Conservation (phyloP, 2,797 vertebrate genomes). For the Erethizon dorsatum region DNA sequence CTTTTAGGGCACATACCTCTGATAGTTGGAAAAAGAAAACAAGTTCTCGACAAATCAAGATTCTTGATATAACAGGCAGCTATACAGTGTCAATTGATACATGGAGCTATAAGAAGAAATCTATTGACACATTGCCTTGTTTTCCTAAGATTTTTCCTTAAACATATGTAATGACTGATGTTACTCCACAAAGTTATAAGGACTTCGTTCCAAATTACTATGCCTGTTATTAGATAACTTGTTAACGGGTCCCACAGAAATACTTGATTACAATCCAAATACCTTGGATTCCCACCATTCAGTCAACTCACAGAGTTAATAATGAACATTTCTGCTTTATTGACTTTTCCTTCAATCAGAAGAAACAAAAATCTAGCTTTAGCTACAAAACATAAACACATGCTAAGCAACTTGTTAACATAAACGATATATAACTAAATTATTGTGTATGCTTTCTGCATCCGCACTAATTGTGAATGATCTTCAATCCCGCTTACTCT, state of each 20-base stretch:
- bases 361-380: conserved; percentile 34
- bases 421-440: neutral
- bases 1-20: neutral
- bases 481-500: neutral
- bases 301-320: conserved; percentile 39
- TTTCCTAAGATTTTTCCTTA: conserved; percentile 43
- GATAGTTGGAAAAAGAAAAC: conserved; percentile 14
- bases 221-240: neutral
- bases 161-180: conserved; percentile 49
- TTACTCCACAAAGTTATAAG: neutral
- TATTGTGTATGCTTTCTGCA: neutral
- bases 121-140: conserved; percentile 29
- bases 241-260: neutral
- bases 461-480: neutral
- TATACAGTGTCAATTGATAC: conserved; percentile 38
- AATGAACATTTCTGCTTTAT: conserved; percentile 39
- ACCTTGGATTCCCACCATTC: neutral
- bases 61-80: conserved; percentile 17
- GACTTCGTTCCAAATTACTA: neutral
- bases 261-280: neutral
- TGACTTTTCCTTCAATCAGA: conserved; percentile 53
- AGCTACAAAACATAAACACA: conserved; percentile 30
- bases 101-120: neutral
- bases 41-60: conserved; percentile 66
- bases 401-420: conserved; percentile 19